A percentile compares a stretch with the other conserved stretches of the same genome.
Conservation (phyloP, 2,888 invertebrate species). For the Allolobophora icterica region DNA sequence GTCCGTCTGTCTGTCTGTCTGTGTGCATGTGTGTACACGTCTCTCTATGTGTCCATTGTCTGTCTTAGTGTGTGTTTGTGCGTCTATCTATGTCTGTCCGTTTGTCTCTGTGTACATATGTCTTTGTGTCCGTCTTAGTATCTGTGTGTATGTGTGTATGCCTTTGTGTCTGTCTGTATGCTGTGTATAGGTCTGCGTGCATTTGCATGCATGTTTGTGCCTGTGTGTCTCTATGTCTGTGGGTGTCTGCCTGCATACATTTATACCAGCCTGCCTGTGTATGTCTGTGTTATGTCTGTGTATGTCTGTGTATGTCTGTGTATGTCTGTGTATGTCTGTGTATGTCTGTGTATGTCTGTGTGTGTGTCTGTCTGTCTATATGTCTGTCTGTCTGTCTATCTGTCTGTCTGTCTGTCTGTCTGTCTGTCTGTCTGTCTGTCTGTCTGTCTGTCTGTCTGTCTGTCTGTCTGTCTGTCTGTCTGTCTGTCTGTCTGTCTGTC, state of each 20-base stretch:
- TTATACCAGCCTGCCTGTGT: neutral
- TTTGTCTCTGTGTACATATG: neutral
- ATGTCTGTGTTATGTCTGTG: neutral
- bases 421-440: neutral
- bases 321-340: neutral
- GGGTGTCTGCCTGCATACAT: neutral
- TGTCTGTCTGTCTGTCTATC: neutral
- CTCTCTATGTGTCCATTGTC: no score
- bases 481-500: neutral
- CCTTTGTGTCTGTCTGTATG: neutral
- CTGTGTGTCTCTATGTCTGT: neutral
- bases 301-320: neutral
- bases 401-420: neutral
- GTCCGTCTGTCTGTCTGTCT: neutral
- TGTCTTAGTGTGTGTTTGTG: no score
- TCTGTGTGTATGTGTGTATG: neutral
- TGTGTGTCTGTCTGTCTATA: neutral
- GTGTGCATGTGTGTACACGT: neutral
- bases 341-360: neutral
- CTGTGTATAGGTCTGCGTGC: neutral
- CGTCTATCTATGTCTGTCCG: neutral
- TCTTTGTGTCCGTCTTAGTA: neutral
- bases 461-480: neutral
- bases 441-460: neutral
- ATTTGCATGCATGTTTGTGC: no score